Evolutionary conservation across 2,113 vertebrate genomes (phyloP), one percentile per base, ranked within the genome.

Genomic region (Indicator indicator): DNA sequence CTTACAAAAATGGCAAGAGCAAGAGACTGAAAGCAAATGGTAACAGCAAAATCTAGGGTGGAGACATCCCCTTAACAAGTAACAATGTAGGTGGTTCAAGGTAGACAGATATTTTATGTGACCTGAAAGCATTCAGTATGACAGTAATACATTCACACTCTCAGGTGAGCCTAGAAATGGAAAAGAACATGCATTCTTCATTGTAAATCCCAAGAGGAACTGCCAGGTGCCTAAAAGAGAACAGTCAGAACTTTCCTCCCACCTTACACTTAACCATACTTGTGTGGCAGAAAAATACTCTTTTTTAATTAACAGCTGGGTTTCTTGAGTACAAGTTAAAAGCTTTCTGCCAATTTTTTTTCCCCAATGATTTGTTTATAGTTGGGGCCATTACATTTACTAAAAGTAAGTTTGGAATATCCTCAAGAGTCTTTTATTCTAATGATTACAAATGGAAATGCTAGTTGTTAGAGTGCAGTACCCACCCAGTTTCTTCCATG

Each of bases 131-230:
- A 33, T 30, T 40, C 67, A 33, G 59, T 27, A 28, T 75, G 71
- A 79, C 82, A 73, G 48, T 52, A 7, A 21, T 60, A 54, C 18
- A 11, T 55, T 83, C 24, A 58, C 26, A 48, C 19, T 67, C 32
- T 36, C 14, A 27, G 13, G 9, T 74, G 62, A 76, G 14, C 36
- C 52, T 69, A 8, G 9, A 90, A 59, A 23, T n/a, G 48, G 46
- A 81, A n/a, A 16, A 55, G 30, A 78, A 80, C 15, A 48, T 86
- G 19, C 12, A 21, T 5, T 72, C 12, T 32, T 70, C 59, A 28
- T n/a, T 2, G 0, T 40, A 65, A 36, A 86, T 70, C 20, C 70
- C 0, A 0, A 44, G 26, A 18, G 36, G 5, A 75, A 65, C 30
- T 74, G 68, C 7, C n/a, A 55, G 16, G 24, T 84, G 32, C 30